Percentiles rank a stretch among this genome's conserved stretches.
phyloP scores from a whole-genome alignment of 1,140 invertebrate genomes.

The Magallana angulata region DNA sequence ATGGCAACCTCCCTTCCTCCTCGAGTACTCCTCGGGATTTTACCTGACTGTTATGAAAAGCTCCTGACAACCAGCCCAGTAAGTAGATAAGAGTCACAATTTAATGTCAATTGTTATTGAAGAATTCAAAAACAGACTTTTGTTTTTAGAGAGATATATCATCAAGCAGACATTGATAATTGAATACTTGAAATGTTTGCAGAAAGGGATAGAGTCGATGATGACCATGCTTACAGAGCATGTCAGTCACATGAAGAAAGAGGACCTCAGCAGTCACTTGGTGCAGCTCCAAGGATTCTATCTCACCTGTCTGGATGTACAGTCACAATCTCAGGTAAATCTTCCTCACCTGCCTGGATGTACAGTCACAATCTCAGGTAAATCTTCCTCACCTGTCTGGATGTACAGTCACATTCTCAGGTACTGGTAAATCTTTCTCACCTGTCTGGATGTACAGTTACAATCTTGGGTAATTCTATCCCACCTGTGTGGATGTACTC shows the following conservation, averaged over 20 bases:
- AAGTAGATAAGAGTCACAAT: not conserved
- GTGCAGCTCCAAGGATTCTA: slow-evolving; percentile 85
- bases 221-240: slow-evolving; percentile 88
- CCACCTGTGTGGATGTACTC: no score
- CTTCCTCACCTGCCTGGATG: slow-evolving; percentile 70
- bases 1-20: slow-evolving; percentile 85
- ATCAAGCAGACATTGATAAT: not conserved
- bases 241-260: slow-evolving; percentile 82
- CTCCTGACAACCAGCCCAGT: not conserved
- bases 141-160: no score
- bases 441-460: slow-evolving; percentile 71
- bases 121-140: no score
- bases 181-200: not conserved
- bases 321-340: not conserved
- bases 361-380: slow-evolving; percentile 3
- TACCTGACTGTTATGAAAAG: slow-evolving; percentile 84
- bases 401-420: slow-evolving; percentile 71
- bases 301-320: slow-evolving; percentile 85
- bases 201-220: slow-evolving; percentile 84
- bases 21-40: slow-evolving; percentile 88
- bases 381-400: not conserved
- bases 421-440: not conserved
- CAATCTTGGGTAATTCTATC: no score
- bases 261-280: slow-evolving; percentile 84
- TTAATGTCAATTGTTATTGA: no score